Evolutionary conservation across 2,888 invertebrate species (phyloP).

Genomic region (Morpho deidamia): DNA sequence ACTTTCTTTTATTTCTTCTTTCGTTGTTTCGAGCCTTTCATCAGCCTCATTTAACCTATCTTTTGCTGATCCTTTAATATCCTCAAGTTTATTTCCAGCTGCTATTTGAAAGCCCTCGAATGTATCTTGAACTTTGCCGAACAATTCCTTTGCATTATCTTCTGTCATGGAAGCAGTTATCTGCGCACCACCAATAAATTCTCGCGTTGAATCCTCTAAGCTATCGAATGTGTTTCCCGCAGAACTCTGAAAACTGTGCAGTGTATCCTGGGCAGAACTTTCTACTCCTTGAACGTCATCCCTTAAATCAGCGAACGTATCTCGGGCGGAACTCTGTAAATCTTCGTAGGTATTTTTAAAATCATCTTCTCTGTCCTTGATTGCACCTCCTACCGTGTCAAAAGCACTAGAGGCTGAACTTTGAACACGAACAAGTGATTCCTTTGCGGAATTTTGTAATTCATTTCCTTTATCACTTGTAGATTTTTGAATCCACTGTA

Average conservation of each 20-base stretch:
- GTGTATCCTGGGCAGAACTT: conserved; percentile 62
- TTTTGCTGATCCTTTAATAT: conserved; percentile 47
- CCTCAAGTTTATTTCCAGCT: conserved; percentile 64
- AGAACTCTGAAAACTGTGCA: conserved; percentile 70
- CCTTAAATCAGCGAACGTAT: conserved; percentile 60
- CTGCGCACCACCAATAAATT: conserved; percentile 48
- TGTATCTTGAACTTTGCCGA: conserved; percentile 51
- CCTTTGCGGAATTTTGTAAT: conserved; percentile 51
- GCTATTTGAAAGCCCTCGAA: conserved; percentile 71
- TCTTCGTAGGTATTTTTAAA: conserved; percentile 63
- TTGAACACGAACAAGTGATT: conserved; percentile 59
- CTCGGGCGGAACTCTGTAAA: conserved; percentile 62
- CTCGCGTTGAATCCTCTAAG: conserved; percentile 60
- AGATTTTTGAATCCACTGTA: conserved; percentile 41
- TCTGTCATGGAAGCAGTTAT: conserved; percentile 40
- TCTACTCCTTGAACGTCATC: conserved; percentile 62
- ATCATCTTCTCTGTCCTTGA: conserved; percentile 62
- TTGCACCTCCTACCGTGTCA: conserved; percentile 67
- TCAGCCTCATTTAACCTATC: conserved; percentile 46
- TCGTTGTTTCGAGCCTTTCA: conserved; percentile 44
- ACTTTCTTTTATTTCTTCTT: conserved; percentile 35
- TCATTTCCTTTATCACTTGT: conserved; percentile 39
- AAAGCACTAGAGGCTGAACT: conserved; percentile 67
- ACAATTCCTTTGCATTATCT: conserved; percentile 49
- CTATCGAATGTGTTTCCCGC: conserved; percentile 71